Evolutionary conservation across 2,888 invertebrate genomes (phyloP), one percentile per base, ranked within the genome.

Genomic region (Leptarthrus brevirostris): DNA sequence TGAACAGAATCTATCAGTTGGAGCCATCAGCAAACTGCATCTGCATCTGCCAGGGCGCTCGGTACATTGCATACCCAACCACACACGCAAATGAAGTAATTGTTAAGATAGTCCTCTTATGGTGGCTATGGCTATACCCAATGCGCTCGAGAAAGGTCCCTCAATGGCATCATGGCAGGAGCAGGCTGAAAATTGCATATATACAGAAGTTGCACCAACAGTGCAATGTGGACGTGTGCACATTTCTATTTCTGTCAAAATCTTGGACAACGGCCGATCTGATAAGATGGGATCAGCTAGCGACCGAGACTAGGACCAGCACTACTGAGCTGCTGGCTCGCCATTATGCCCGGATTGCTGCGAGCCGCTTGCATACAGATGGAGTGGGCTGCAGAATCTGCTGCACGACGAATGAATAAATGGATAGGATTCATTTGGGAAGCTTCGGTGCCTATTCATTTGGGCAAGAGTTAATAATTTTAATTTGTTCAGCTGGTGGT

Each of bases 181-280:
- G 3, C 61, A 18, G 40, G 8, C 10, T 58, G 36, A 16, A 20
- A 34, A 40, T 40, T 12, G 40, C 40, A 40, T 12, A 40, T 40
- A 8, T n/a, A 12, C 12, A 12, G 12, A 34, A 16, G 44, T 16
- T n/a, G 64, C 44, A 64, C 24, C 22, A 18, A 44, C 44, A 64
- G 26, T 22, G 64, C 26, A 14, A 58, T 4, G 58, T 58, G 30
- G 16, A 58, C 56, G 56, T 58, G 30, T 22, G 49, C 81, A 81
- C 81, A 80, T 81, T 79, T 78, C 78, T 79, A 78, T 79, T 80
- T 81, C 79, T 80, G 80, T 82, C 80, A 82, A 83, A 77, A 74
- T 75, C 75, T 82, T 84, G 83, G 83, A 82, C 83, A 81, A 77
- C 80, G 81, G 80, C 84, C 83, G 81, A 84, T 84, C 83, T 80